Base-by-base conservation (phyloP, 2,888 invertebrate genomes). In the Andrena flavipes region DNA sequence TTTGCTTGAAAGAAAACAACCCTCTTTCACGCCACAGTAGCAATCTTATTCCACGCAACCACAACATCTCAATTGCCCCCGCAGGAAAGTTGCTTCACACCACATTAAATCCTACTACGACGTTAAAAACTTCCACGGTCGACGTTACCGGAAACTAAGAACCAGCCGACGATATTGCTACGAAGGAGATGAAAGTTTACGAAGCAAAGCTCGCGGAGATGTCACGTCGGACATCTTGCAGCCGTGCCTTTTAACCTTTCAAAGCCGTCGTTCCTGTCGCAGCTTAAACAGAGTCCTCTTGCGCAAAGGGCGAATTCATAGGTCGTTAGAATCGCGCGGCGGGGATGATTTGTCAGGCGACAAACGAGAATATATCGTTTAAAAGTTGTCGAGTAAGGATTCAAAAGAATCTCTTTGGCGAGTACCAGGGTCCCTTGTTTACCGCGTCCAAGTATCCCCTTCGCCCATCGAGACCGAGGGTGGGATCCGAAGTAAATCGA, bases 401-500 rank as follows among this genome's bases (percentile, higher is more conserved):
- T 82, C 69, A 64, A 73, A 82, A 76, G 76, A 82, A 76, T 76
- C 23, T 23, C 54, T 62, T 29, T 5, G 35, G 29, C 23, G 23
- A 71, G 79, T 42, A 65, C 68, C 16, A 16, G 62, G 48, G 56
- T 70, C 85, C 75, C 76, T 78, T 84, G 84, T 87, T 87, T 87
- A 86, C 82, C 80, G 82, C 72, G 76, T 67, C 82, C 76, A 82
- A 76, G 82, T 76, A 85, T 84, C 86, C 80, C 67, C 65, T 16
- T 64, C 62, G 70, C 51, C 73, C 54, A 64, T 26, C 42, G 60
- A 62, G 71, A 60, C 48, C 65, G 68, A 65, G 70, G 42, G 42
- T 42, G 42, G 80, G 77, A 63, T 68, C 59, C 69, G 60, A 65
- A 76, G 80, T 80, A 87, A 87, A 87, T 87, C 87, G 84, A 86